Percentiles rank a stretch among this genome's conserved stretches.
Evolutionary conservation across 2,797 vertebrate genomes (phyloP).

Genomic region (Poeciliopsis gracilis): DNA sequence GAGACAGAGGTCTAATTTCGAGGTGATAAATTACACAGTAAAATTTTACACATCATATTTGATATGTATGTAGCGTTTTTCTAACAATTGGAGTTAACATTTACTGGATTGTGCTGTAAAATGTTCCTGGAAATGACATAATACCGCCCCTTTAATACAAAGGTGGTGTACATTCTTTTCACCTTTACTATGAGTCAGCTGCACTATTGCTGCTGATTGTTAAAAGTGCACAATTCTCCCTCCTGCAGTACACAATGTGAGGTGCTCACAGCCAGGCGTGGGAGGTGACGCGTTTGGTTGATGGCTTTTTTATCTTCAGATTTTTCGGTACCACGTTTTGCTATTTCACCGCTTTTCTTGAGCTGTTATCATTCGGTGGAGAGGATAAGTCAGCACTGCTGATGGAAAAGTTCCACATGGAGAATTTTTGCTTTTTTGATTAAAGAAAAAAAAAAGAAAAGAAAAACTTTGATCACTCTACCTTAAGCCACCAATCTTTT

Average conservation of each 20-base stretch:
- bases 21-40: too few species aligned
- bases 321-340: neutral
- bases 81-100: too few species aligned
- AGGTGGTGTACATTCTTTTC: neutral
- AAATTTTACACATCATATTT: too few species aligned
- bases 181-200: neutral
- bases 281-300: neutral
- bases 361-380: too few species aligned
- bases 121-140: too few species aligned
- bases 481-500: too few species aligned
- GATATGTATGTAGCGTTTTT: too few species aligned
- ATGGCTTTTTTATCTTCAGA: conserved; percentile 25
- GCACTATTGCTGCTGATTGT: neutral
- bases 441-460: too few species aligned
- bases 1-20: too few species aligned
- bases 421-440: conserved; percentile 24
- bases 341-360: neutral
- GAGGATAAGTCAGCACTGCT: too few species aligned
- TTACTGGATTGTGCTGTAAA: too few species aligned
- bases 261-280: neutral
- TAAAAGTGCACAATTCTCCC: neutral
- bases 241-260: neutral
- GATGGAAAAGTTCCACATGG: conserved; percentile 42
- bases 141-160: neutral
- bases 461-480: too few species aligned